phyloP scores from a whole-genome alignment of 2,888 invertebrate species.

The Erebia palarica region DNA sequence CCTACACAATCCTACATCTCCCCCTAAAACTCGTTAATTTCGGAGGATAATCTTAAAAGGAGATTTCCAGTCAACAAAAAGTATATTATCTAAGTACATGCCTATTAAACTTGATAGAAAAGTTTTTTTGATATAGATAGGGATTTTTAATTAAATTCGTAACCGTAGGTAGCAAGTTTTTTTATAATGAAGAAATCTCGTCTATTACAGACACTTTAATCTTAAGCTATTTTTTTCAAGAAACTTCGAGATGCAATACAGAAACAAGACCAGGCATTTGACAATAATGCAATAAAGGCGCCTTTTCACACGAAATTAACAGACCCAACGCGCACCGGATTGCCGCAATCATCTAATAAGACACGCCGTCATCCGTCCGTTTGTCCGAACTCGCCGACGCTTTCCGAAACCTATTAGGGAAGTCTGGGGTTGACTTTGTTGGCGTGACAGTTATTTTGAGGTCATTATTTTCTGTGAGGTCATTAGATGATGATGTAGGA shows the following conservation, averaged over 20 bases:
- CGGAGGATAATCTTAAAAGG: too few species aligned
- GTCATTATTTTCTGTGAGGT: background rate
- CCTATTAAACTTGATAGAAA: too few species aligned
- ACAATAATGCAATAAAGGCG: slow-evolving; percentile 21
- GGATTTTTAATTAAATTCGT: too few species aligned
- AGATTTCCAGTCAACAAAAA: too few species aligned
- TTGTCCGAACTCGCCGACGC: slow-evolving; percentile 44
- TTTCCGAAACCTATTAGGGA: slow-evolving; percentile 32
- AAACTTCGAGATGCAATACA: background rate
- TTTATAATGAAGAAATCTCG: too few species aligned
- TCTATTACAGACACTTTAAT: too few species aligned
- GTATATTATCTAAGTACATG: too few species aligned
- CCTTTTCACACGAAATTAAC: slow-evolving; percentile 48
- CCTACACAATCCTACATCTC: too few species aligned
- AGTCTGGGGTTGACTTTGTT: slow-evolving; percentile 19
- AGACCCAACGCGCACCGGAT: slow-evolving; percentile 48
- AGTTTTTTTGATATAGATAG: too few species aligned
- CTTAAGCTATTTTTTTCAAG: background rate
- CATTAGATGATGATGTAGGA: too few species aligned
- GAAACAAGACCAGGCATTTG: background rate
- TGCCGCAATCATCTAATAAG: slow-evolving; percentile 64
- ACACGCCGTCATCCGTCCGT: slow-evolving; percentile 35
- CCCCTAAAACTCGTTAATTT: too few species aligned
- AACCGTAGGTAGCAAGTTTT: too few species aligned
- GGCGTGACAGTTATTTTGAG: background rate